Evolutionary conservation across 2,113 vertebrate species (phyloP).

Genomic region (Pongo abelii): DNA sequence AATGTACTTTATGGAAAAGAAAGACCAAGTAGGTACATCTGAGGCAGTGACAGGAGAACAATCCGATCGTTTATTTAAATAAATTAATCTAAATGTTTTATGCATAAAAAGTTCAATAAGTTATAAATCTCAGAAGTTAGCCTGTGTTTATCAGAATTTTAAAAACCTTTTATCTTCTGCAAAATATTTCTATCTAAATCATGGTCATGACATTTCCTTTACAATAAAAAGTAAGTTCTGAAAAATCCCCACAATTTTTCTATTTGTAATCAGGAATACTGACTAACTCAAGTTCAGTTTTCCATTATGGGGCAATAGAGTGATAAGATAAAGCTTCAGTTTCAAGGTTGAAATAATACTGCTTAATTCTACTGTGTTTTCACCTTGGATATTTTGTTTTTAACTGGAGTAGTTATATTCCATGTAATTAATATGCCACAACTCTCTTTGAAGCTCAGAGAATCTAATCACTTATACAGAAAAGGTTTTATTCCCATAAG

Average conservation of each 20-base stretch:
- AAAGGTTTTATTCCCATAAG: slow-evolving; percentile 49
- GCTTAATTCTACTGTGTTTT: slow-evolving; percentile 69
- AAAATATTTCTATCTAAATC: slow-evolving; percentile 60
- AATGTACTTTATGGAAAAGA: slow-evolving; percentile 75
- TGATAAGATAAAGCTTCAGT: slow-evolving; percentile 67
- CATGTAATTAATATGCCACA: slow-evolving; percentile 58
- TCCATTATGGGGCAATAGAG: not conserved
- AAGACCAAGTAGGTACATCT: slow-evolving; percentile 39
- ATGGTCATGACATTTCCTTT: slow-evolving; percentile 66
- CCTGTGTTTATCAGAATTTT: slow-evolving; percentile 43
- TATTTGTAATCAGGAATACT: slow-evolving; percentile 66
- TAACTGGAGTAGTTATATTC: slow-evolving; percentile 25
- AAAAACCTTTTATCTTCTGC: slow-evolving; percentile 60
- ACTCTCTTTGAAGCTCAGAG: slow-evolving; percentile 62
- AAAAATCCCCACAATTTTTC: slow-evolving; percentile 53
- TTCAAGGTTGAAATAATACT: slow-evolving; percentile 73
- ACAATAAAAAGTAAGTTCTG: slow-evolving; percentile 72
- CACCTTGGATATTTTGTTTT: slow-evolving; percentile 66
- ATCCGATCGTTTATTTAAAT: slow-evolving; percentile 76
- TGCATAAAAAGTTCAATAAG: slow-evolving; percentile 65
- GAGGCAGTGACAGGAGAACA: slow-evolving; percentile 70
- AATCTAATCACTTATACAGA: slow-evolving; percentile 26
- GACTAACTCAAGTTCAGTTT: slow-evolving; percentile 72
- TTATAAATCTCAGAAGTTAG: slow-evolving; percentile 72
- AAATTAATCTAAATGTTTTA: slow-evolving; percentile 72